phyloP scores from a whole-genome alignment of 1,140 invertebrate species.

The Lutraria rhynchaena region DNA sequence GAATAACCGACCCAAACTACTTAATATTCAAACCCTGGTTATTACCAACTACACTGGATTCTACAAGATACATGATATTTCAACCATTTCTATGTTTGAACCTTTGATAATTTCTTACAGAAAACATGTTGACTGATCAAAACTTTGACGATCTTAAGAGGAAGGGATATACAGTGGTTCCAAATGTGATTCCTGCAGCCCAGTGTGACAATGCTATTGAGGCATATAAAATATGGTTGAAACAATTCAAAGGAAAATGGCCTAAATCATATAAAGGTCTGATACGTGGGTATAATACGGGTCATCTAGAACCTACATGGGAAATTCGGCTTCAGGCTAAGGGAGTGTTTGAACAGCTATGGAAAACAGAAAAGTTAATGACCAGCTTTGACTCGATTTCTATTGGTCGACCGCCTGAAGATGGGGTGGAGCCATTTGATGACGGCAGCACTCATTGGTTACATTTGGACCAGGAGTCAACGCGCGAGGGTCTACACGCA shows the following conservation, averaged over 20 bases:
- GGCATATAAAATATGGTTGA: slow-evolving; percentile 46
- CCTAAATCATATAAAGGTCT: slow-evolving; percentile 2
- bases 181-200: slow-evolving; percentile 19
- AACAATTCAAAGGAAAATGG: slow-evolving; percentile 1
- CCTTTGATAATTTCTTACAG: no score
- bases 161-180: slow-evolving; percentile 54
- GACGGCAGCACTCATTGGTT: slow-evolving; percentile 47
- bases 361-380: slow-evolving; percentile 58
- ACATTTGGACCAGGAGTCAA: slow-evolving; percentile 50
- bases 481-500: slow-evolving; percentile 55
- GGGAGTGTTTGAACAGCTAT: slow-evolving; percentile 45
- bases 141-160: slow-evolving; percentile 35
- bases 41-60: no score
- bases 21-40: no score
- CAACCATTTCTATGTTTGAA: no score
- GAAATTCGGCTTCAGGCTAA: slow-evolving; percentile 40
- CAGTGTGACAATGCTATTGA: slow-evolving; percentile 51
- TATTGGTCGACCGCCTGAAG: slow-evolving; percentile 55
- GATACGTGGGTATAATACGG: slow-evolving; percentile 23
- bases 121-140: slow-evolving; percentile 24
- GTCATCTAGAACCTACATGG: slow-evolving; percentile 56
- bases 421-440: slow-evolving; percentile 53
- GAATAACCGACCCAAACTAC: no score
- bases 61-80: no score
- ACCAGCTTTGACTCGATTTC: slow-evolving; percentile 56